Conservation (phyloP, 2,888 invertebrate genomes). For the Oscheius sp. region DNA sequence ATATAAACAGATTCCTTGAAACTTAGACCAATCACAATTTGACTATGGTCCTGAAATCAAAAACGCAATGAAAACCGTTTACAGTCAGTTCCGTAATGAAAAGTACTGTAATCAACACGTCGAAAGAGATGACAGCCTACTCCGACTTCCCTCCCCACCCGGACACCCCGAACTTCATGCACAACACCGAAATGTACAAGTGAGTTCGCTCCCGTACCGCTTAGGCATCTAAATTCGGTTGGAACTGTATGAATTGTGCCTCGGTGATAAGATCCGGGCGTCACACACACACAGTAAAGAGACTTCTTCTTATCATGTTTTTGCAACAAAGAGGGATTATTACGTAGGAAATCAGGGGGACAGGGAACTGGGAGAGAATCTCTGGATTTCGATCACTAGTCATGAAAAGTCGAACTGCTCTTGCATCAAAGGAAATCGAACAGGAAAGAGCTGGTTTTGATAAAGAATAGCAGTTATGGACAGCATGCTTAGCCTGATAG, state of each 20-base stretch:
- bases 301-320: background rate
- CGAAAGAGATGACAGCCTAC: slow-evolving; percentile 74
- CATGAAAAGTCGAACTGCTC: too few relatives aligned
- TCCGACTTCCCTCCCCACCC: slow-evolving; percentile 76
- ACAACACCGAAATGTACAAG: slow-evolving; percentile 55
- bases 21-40: too few relatives aligned
- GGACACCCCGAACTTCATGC: slow-evolving; percentile 59
- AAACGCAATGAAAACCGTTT: background rate
- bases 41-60: background rate
- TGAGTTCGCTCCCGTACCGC: slow-evolving; percentile 4
- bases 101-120: slow-evolving; percentile 74
- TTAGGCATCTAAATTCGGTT: background rate
- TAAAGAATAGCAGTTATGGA: too few relatives aligned
- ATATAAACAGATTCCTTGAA: too few relatives aligned
- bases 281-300: background rate
- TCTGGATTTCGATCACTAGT: too few relatives aligned
- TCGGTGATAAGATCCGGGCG: background rate
- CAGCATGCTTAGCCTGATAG: too few relatives aligned
- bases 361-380: too few relatives aligned
- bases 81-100: slow-evolving; percentile 73
- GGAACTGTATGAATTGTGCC: background rate
- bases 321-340: too few relatives aligned
- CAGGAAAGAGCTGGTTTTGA: too few relatives aligned
- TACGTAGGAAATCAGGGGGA: too few relatives aligned
- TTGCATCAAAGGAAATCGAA: too few relatives aligned